phyloP scores from a whole-genome alignment of 2,797 vertebrate species.

The Scarus forsteni region DNA sequence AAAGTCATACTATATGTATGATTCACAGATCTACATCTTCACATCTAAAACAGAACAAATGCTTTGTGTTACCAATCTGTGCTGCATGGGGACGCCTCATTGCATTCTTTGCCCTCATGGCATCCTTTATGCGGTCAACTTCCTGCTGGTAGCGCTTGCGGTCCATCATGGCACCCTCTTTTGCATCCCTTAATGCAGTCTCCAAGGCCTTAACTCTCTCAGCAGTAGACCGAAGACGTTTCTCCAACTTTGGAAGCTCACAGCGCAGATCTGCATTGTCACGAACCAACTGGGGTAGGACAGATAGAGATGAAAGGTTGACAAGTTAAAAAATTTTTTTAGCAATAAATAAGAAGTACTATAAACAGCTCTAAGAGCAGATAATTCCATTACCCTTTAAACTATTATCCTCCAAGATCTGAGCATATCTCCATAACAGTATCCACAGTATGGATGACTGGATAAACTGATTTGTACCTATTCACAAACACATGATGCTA shows the following conservation, averaged over 20 bases:
- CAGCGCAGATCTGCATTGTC: conserved; percentile 99
- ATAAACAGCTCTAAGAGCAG: neutral
- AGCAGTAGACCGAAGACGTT: conserved; percentile 96
- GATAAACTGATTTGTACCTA: too few species aligned
- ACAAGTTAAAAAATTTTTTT: neutral
- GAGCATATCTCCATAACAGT: too few species aligned
- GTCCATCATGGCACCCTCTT: conserved; percentile 96
- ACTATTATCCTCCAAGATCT: too few species aligned
- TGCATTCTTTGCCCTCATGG: conserved; percentile 91
- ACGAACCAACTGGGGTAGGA: conserved; percentile 89
- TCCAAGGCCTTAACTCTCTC: conserved; percentile 98
- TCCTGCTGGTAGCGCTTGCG: conserved; percentile 97
- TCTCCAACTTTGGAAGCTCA: conserved; percentile 99
- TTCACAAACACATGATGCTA: too few species aligned
- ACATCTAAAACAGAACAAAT: neutral
- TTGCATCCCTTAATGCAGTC: conserved; percentile 96
- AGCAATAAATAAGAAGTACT: neutral
- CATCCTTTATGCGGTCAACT: conserved; percentile 97
- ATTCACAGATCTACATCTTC: neutral
- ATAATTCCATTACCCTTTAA: neutral
- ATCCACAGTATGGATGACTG: too few species aligned
- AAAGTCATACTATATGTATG: neutral
- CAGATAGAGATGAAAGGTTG: neutral
- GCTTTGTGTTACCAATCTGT: conserved; percentile 88
- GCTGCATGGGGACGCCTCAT: conserved; percentile 90